Conservation (phyloP, 2,888 invertebrate species). For the Hermodice carunculata region DNA sequence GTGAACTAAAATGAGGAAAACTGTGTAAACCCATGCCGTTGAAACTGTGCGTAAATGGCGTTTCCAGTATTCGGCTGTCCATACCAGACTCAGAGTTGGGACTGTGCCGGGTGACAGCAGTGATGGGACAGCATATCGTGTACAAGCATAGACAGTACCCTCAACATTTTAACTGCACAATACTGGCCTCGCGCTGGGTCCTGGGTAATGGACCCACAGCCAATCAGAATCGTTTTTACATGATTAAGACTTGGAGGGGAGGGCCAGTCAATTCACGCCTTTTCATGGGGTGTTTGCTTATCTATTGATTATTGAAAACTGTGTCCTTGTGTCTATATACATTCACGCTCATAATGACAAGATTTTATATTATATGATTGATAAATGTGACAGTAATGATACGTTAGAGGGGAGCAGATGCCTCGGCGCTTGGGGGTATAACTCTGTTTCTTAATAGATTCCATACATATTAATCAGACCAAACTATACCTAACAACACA, state of each 20-base stretch:
- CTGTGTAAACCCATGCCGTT: too few relatives aligned
- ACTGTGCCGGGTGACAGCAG: too few relatives aligned
- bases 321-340: neutral
- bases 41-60: too few relatives aligned
- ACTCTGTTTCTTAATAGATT: conserved; percentile 4
- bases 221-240: conserved; percentile 1
- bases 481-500: too few relatives aligned
- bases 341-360: conserved; percentile 3
- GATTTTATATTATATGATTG: neutral
- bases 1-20: too few relatives aligned
- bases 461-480: conserved; percentile 15
- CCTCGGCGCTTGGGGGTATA: neutral
- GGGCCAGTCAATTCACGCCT: conserved; percentile 10
- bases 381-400: conserved; percentile 17
- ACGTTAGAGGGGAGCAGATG: neutral
- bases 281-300: conserved; percentile 13
- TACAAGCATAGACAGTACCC: too few relatives aligned
- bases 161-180: too few relatives aligned
- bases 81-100: too few relatives aligned
- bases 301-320: neutral
- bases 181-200: too few relatives aligned
- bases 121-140: too few relatives aligned
- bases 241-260: conserved; percentile 10
- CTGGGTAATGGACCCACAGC: too few relatives aligned
- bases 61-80: too few relatives aligned